Evolutionary conservation across 1,140 invertebrate species (phyloP).

Genomic region (Adoxophyes honmai): DNA sequence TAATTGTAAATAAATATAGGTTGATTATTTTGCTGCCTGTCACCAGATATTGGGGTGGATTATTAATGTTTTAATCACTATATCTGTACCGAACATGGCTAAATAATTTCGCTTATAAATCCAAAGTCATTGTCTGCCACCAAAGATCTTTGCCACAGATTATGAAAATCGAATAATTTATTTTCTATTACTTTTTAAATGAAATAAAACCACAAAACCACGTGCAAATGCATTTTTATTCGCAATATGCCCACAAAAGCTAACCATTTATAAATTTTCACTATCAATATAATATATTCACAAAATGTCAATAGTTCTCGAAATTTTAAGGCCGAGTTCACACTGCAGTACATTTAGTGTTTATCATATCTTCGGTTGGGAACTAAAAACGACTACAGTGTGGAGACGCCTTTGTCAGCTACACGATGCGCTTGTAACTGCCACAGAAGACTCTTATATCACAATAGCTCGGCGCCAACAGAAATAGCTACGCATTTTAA

Average conservation of each 20-base stretch:
- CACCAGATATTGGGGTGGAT: no score
- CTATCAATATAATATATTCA: constrained; percentile 49
- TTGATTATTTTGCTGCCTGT: no score
- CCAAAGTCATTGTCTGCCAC: background rate
- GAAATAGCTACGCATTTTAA: constrained; percentile 15
- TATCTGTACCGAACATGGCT: no score
- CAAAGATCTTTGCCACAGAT: constrained; percentile 10
- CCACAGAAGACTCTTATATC: constrained; percentile 28
- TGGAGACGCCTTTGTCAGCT: no score
- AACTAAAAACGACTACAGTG: no score
- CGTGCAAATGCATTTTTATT: constrained; percentile 64
- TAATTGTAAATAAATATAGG: no score
- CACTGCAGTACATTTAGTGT: constrained; percentile 26
- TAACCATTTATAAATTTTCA: constrained; percentile 64
- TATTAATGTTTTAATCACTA: no score
- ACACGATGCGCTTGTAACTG: constrained; percentile 19
- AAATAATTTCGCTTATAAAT: no score
- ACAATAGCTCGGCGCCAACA: constrained; percentile 28
- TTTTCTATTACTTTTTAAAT: constrained; percentile 18
- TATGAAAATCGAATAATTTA: background rate
- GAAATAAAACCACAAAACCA: constrained; percentile 34
- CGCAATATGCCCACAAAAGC: constrained; percentile 70
- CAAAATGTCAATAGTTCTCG: constrained; percentile 26
- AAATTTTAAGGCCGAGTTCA: constrained; percentile 7
- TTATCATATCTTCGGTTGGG: no score